Base-by-base conservation (phyloP, 2,888 invertebrate genomes). In the Liopterus haemorrhoidalis region DNA sequence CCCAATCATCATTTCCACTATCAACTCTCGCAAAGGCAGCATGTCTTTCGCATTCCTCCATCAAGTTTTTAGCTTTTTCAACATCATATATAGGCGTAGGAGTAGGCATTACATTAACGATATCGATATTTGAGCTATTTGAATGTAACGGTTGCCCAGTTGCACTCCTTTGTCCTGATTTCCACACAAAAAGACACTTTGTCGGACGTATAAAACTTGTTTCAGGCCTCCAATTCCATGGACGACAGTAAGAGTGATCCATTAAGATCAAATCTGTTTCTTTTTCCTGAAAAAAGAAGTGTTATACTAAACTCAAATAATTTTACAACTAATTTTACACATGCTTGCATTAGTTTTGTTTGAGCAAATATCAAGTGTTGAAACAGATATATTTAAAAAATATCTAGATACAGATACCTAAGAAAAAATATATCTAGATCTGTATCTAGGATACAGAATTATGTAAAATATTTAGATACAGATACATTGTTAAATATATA, bases 211-310 rank as follows among this genome's bases (percentile, higher is more conserved):
- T 71, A 60, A 78, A 76, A 56, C 72, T 70, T 36, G 76, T 74
- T 57, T 81, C 81, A 8, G 80, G 77, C 50, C 75, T 74, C 70
- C 79, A 77, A 59, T 79, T 79, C 70, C 79, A 78, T 37, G 85
- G 81, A 54, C 82, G 74, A 5, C 82, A 75, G 59, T 87, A 87
- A 57, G 78, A 76, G 58, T 87, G 86, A 58, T 87, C 86, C 65
- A 80, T 73, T 48, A 72, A 57, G 27, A 79, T 67, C 2, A 65
- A 50, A 49, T 68, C 62, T n/a, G 60, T 52, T 30, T 69, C 65
- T 25, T 60, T 57, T 35, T 69, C 68, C 54, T 64, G 54, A 41
- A 66, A 55, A 53, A 64, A 67, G 22, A 16, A 18, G 2, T 11
- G 3, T 33, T 12, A 15, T 18, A 16, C 6, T 18, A 32, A 2